Evolutionary conservation across 2,113 vertebrate genomes (phyloP).

Genomic region (Ceyx cyanopectus): DNA sequence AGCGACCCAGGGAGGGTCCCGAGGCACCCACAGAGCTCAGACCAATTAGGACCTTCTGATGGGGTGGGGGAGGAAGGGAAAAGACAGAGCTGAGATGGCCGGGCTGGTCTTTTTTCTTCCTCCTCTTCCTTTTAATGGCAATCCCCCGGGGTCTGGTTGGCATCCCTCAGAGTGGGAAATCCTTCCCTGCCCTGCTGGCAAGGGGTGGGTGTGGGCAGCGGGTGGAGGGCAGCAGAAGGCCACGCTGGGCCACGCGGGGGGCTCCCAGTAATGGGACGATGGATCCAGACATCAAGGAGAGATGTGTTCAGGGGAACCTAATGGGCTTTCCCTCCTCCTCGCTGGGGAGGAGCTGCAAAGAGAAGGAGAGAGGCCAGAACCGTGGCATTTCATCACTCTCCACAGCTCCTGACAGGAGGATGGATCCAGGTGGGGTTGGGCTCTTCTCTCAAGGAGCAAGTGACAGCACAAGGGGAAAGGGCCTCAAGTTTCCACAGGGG

Average conservation of each 20-base stretch:
- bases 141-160: background rate
- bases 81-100: background rate
- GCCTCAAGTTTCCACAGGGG: no score
- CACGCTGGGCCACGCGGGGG: background rate
- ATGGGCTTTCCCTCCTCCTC: background rate
- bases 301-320: background rate
- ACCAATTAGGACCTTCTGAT: conserved; percentile 39
- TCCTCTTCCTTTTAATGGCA: conserved; percentile 28
- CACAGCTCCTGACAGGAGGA: background rate
- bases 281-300: background rate
- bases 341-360: background rate
- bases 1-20: background rate
- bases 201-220: background rate
- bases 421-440: no score
- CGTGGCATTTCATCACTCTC: background rate
- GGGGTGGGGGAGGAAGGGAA: accelerated
- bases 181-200: conserved; percentile 11
- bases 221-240: conserved; percentile 25
- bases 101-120: background rate
- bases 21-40: background rate
- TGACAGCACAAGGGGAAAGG: no score
- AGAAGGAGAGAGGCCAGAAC: background rate
- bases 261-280: background rate
- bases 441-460: no score
- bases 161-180: conserved; percentile 47